A percentile compares a stretch with the other conserved stretches of the same genome.
These are phyloP conservation scores for Plodia interpunctella DNA, from an alignment of 1,140 invertebrate genomes.

Conservation along the genomic window DNA sequence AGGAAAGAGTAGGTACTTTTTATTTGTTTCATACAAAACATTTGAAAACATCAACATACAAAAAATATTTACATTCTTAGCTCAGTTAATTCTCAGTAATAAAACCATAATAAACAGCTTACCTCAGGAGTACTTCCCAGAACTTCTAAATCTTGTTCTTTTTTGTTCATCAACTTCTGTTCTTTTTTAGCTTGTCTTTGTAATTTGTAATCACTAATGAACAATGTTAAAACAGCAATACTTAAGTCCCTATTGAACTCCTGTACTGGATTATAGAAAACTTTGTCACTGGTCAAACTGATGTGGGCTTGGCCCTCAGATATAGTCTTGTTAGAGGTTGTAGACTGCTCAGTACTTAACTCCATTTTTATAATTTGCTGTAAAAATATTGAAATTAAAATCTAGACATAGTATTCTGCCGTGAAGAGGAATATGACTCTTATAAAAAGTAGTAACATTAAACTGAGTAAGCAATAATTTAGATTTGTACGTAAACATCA, in stretches of 20 bases:
- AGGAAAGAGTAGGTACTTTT: too few relatives aligned
- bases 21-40: too few relatives aligned
- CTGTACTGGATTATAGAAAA: slow-evolving; percentile 99
- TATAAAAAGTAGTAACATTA: too few relatives aligned
- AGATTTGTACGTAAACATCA: too few relatives aligned
- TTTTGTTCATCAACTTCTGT: slow-evolving; percentile 30
- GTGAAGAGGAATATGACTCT: too few relatives aligned
- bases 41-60: too few relatives aligned
- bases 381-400: slow-evolving; percentile 3
- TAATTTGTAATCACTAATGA: slow-evolving; percentile 71
- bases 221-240: slow-evolving; percentile 80
- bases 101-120: neutral
- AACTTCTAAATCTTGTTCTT: slow-evolving; percentile 8
- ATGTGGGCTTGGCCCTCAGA: slow-evolving; percentile 88
- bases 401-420: too few relatives aligned
- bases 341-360: slow-evolving; percentile 11
- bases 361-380: slow-evolving; percentile 55
- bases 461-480: too few relatives aligned
- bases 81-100: too few relatives aligned
- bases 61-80: too few relatives aligned
- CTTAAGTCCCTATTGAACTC: slow-evolving; percentile 98
- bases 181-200: slow-evolving; percentile 29
- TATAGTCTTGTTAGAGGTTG: slow-evolving; percentile 32
- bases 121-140: neutral
- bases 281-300: slow-evolving; percentile 81